These are phyloP conservation scores for Sinopyrophorus schimmeli DNA, from an alignment of 2,888 invertebrate genomes.

Conservation along the genomic window DNA sequence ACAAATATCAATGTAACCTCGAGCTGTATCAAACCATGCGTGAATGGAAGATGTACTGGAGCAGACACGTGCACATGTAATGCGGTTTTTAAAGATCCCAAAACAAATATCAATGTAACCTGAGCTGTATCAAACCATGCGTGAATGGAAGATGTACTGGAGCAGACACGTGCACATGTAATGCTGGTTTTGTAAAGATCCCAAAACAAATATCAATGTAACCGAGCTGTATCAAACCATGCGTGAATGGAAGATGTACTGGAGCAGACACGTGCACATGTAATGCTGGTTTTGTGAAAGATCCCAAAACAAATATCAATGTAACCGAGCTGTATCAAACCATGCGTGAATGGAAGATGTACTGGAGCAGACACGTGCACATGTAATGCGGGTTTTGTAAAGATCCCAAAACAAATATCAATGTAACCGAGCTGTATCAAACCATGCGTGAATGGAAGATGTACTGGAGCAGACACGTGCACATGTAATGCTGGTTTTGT, in stretches of 20 bases:
- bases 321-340: slow-evolving; percentile 21
- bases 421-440: slow-evolving; percentile 37
- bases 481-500: slow-evolving; percentile 58
- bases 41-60: slow-evolving; percentile 40
- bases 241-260: slow-evolving; percentile 47
- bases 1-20: too few relatives aligned
- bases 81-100: slow-evolving; percentile 22
- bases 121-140: slow-evolving; percentile 33
- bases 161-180: slow-evolving; percentile 40
- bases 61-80: slow-evolving; percentile 45
- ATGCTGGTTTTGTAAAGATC: slow-evolving; percentile 31
- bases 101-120: slow-evolving; percentile 36
- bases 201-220: slow-evolving; percentile 23
- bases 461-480: slow-evolving; percentile 40
- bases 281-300: slow-evolving; percentile 58
- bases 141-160: slow-evolving; percentile 37
- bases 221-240: slow-evolving; percentile 38
- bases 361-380: slow-evolving; percentile 47
- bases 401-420: slow-evolving; percentile 32
- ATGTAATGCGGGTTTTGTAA: slow-evolving; percentile 53
- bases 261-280: slow-evolving; percentile 54
- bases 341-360: slow-evolving; percentile 28
- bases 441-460: slow-evolving; percentile 34
- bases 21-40: slow-evolving; percentile 32
- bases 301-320: slow-evolving; percentile 47